These are phyloP conservation scores for Drosophila recens DNA, from an alignment of 2,888 invertebrate genomes.

Conservation along the genomic window DNA sequence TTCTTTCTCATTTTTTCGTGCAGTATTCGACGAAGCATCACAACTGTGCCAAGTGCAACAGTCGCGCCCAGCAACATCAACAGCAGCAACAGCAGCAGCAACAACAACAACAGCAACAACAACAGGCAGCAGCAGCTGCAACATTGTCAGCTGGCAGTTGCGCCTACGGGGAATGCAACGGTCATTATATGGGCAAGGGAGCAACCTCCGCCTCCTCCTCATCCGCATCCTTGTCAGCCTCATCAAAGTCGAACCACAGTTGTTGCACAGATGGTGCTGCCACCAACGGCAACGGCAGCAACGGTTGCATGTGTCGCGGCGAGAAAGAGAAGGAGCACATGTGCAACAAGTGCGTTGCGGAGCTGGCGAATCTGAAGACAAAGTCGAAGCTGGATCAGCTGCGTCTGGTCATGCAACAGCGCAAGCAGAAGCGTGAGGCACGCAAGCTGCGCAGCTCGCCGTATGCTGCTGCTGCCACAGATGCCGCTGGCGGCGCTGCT, in stretches of 20 bases:
- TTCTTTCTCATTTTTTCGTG: slow-evolving; percentile 18
- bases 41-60: slow-evolving; percentile 78
- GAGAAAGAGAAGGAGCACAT: slow-evolving; percentile 70
- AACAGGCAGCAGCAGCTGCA: slow-evolving; percentile 55
- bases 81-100: slow-evolving; percentile 59
- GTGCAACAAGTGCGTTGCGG: slow-evolving; percentile 86
- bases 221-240: neutral
- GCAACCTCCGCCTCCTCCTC: neutral
- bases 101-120: slow-evolving; percentile 55
- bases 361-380: slow-evolving; percentile 91
- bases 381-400: slow-evolving; percentile 95
- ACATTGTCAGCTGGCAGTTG: slow-evolving; percentile 54
- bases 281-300: neutral
- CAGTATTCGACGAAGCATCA: slow-evolving; percentile 78
- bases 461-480: slow-evolving; percentile 85
- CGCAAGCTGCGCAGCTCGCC: slow-evolving; percentile 90
- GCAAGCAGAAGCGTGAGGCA: slow-evolving; percentile 93
- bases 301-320: slow-evolving; percentile 72
- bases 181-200: slow-evolving; percentile 68
- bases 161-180: slow-evolving; percentile 78
- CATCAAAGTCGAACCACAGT: slow-evolving; percentile 23
- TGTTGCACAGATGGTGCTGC: slow-evolving; percentile 46
- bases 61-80: slow-evolving; percentile 56
- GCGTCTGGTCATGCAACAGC: slow-evolving; percentile 95
- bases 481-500: slow-evolving; percentile 26